A percentile compares a stretch with the other conserved stretches of the same genome.
These are phyloP conservation scores for Magallana nippona DNA, from an alignment of 2,888 invertebrate species.

Conservation along the genomic window DNA sequence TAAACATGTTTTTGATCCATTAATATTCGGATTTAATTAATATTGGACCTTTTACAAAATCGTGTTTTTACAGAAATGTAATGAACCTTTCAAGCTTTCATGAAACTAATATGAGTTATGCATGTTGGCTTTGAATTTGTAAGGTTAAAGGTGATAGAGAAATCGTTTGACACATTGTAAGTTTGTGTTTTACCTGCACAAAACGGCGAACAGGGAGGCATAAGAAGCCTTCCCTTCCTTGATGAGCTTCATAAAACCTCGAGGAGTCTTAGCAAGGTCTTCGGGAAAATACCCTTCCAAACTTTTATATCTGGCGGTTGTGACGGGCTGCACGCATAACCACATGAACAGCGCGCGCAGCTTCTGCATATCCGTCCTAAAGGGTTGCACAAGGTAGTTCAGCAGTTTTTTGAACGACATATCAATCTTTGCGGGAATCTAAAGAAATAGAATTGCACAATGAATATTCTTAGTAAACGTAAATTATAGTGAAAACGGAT, in stretches of 20 bases:
- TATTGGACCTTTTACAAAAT: too few species aligned
- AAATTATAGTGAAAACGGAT: too few species aligned
- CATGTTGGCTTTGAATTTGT: too few species aligned
- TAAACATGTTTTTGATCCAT: too few species aligned
- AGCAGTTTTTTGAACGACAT: constrained; percentile 38
- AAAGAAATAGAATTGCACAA: not conserved
- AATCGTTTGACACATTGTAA: too few species aligned
- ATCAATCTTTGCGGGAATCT: constrained; percentile 32
- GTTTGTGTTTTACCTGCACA: constrained; percentile 63
- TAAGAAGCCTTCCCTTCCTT: constrained; percentile 62
- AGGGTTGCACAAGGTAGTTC: constrained; percentile 32
- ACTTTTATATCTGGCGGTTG: constrained; percentile 27
- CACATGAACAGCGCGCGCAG: constrained; percentile 45
- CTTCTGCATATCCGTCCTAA: constrained; percentile 43
- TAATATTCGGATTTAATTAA: too few species aligned
- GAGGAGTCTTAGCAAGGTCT: constrained; percentile 53
- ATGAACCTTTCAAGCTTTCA: too few species aligned
- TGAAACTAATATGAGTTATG: too few species aligned
- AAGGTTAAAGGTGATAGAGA: too few species aligned
- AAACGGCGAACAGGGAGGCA: constrained; percentile 60
- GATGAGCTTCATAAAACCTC: constrained; percentile 66
- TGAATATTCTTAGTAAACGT: not conserved
- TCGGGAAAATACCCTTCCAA: not conserved
- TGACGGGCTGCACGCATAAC: constrained; percentile 39
- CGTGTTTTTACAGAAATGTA: too few species aligned